These are phyloP conservation scores for Chiridota heheva DNA, from an alignment of 35 echinoderm and acorn worm genomes.

Conservation along the genomic window DNA sequence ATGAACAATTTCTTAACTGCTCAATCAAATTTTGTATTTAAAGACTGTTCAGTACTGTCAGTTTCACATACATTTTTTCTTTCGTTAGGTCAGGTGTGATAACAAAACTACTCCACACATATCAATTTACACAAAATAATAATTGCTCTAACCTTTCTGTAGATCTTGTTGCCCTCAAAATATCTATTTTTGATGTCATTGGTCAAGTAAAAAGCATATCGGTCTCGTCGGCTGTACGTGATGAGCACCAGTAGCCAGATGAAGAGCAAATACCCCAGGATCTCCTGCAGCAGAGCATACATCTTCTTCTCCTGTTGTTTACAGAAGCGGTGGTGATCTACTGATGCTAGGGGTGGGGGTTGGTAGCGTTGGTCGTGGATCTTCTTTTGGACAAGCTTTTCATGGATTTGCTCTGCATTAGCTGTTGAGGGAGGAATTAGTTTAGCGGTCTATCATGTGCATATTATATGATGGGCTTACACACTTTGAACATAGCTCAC, in stretches of 20 bases:
- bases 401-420: slow-evolving; percentile 56
- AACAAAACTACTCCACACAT: not conserved
- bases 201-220: slow-evolving; percentile 73
- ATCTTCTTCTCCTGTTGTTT: slow-evolving; percentile 63
- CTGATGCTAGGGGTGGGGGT: slow-evolving; percentile 36
- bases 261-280: slow-evolving; percentile 62
- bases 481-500: too few species aligned
- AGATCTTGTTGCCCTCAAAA: slow-evolving; percentile 66
- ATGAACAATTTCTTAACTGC: too few species aligned
- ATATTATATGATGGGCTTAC: too few species aligned
- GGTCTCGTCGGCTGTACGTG: slow-evolving; percentile 74
- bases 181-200: slow-evolving; percentile 66
- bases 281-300: slow-evolving; percentile 74
- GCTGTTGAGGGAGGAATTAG: slow-evolving; percentile 23
- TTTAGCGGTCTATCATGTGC: not conserved
- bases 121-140: too few species aligned
- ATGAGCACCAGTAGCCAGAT: slow-evolving; percentile 76
- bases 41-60: too few species aligned
- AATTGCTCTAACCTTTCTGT: slow-evolving; percentile 1
- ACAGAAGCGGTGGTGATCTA: slow-evolving; percentile 29
- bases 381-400: slow-evolving; percentile 30
- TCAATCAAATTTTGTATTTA: too few species aligned
- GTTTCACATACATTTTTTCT: too few species aligned
- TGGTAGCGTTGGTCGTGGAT: slow-evolving; percentile 51
- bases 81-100: not conserved